Base-by-base conservation (phyloP, 2,797 vertebrate genomes). In the Toxotes lorentzi region DNA sequence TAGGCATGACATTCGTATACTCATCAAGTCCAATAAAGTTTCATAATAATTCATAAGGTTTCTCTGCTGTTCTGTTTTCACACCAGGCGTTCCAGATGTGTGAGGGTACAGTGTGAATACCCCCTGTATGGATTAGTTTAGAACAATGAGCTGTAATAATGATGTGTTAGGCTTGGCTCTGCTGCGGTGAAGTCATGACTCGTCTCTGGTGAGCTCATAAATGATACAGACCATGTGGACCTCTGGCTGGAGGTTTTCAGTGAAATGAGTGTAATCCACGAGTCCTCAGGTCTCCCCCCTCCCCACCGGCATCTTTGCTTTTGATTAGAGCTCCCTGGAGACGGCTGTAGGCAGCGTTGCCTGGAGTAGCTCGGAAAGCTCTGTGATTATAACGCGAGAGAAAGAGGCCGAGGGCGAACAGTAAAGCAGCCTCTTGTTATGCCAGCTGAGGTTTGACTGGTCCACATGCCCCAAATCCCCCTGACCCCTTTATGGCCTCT, bases 11-110 rank as follows among this genome's bases (percentile, higher is more conserved):
- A 78, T 85, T 82, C 93, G 86, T 94, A 93, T 89, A 61, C 73
- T 66, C 68, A 82, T 82, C 87, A 88, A 82, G 84, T 77, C 66
- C 85, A 95, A 93, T 95, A 95, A 94, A 95, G 84, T 59, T 78
- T 73, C 82, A 79, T 86, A 70, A 89, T 86, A 88, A 82, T 83
- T 72, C 68, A 60, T 13, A 19, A 59, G 41, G 19, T 61, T 73
- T 64, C 16, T 65, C 13, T 60, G n/a, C 35, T 47, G 19, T 50
- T 54, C 6, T 23, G 11, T 16, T 38, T 35, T 58, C 0, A 14
- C 27, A 34, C n/a, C 34, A 19, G n/a, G 5, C n/a, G 5, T 17
- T 16, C 3, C 35, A 16, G 19, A 5, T 41, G 38, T 56, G 41
- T 24, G 23, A 13, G 61, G 16, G 48, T 13, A 17, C 10, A 14